Base-by-base conservation (phyloP, 2,113 vertebrate genomes). In the Cheilinus undulatus region DNA sequence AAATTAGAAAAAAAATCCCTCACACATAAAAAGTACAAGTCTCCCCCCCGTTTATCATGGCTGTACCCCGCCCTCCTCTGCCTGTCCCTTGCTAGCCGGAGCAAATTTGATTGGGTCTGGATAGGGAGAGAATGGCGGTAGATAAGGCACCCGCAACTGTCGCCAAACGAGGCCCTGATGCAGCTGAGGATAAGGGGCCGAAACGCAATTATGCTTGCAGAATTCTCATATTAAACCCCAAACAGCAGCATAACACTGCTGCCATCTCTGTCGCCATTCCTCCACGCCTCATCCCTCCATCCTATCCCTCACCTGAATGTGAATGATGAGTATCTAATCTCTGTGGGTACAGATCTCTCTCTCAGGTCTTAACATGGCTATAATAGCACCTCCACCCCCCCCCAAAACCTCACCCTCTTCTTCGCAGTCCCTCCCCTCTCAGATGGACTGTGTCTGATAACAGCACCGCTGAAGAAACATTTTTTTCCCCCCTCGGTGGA, bases 131-230 rank as follows among this genome's bases (percentile, higher is more conserved):
- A 93, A 92, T 89, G 89, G 85, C 89, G 86, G 78, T 75, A 87
- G 93, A 94, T 93, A 94, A 93, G 90, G 64, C 81, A n/a, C 85
- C 70, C 49, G 83, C 88, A 93, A 91, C 88, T 92, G 91, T 92
- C 73, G 90, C 76, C 88, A 87, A 93, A 92, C 73, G 78, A 89
- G 84, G 80, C 77, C 42, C 89, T 75, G 92, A 94, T 94, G 88
- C 87, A 86, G 91, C 82, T 22, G 49, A 59, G 89, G 93, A 94
- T 94, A 93, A 94, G 87, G n/a, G 78, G 63, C 76, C 24, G 61
- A 91, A 88, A 89, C 54, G 73, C 81, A 91, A 93, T 93, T 92
- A 93, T 89, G 62, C 78, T 72, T 82, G 88, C 86, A 88, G 90
- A 87, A 89, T 89, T 89, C 86, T 90, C 67, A 88, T 93, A 93